A percentile compares a stretch with the other conserved stretches of the same genome.
Conservation (phyloP, 2,888 invertebrate genomes). For the Drosophila atroscutellata region DNA sequence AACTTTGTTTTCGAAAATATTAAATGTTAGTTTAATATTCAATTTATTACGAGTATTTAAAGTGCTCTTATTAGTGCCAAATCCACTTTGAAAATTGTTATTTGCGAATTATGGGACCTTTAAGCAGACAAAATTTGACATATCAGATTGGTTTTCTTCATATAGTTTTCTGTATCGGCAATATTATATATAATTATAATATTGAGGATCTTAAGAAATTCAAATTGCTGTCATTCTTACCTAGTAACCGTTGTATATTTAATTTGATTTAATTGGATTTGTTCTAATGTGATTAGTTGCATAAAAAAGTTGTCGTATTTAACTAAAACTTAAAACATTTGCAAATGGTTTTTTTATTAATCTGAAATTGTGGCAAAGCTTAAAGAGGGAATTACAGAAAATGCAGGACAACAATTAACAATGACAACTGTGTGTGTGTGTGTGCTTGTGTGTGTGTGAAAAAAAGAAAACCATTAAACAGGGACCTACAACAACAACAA, state of each 20-base stretch:
- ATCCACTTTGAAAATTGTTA: neutral
- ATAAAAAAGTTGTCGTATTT: neutral
- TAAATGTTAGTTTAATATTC: neutral
- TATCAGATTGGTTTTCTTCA: neutral
- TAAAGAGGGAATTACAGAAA: conserved; percentile 37
- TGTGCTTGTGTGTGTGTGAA: conserved; percentile 17
- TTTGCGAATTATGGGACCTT: accelerated
- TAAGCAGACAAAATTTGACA: neutral
- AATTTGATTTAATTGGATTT: neutral
- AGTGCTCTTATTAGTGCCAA: neutral
- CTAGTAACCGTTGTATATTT: neutral
- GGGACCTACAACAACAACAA: conserved; percentile 46
- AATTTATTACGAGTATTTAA: neutral
- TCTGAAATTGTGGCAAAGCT: conserved; percentile 42
- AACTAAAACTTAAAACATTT: neutral
- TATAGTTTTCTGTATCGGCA: neutral
- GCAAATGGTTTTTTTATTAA: conserved; percentile 27
- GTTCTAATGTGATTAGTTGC: neutral
- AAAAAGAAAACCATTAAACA: conserved; percentile 57
- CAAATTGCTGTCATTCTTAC: neutral
- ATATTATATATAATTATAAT: neutral
- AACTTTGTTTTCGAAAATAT: neutral
- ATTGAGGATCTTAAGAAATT: neutral
- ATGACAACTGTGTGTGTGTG: conserved; percentile 43
- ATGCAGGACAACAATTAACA: conserved; percentile 60